These are phyloP conservation scores for Cecropterus lyciades DNA, from an alignment of 1,140 invertebrate genomes.

Conservation along the genomic window DNA sequence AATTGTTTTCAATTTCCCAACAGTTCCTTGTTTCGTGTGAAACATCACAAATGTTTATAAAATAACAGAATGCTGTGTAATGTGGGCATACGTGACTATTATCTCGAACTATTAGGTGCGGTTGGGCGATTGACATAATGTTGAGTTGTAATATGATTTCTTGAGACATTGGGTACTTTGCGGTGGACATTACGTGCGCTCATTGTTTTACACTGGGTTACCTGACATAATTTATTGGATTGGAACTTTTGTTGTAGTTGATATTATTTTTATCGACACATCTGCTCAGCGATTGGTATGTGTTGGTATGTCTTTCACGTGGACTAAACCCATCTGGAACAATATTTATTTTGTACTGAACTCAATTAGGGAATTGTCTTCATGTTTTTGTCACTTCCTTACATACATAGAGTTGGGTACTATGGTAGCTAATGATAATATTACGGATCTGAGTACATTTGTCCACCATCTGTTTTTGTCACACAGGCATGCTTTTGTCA, in stretches of 20 bases:
- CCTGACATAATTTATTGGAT: conserved; percentile 34
- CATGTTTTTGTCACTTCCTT: no score
- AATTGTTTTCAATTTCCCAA: conserved; percentile 10
- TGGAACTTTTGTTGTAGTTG: neutral
- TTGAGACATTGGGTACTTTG: conserved; percentile 37
- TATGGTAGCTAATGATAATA: no score
- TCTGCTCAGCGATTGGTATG: neutral
- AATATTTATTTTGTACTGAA: no score
- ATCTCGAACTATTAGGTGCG: conserved; percentile 53
- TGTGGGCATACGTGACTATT: conserved; percentile 28
- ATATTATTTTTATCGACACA: neutral
- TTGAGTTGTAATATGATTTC: conserved; percentile 38
- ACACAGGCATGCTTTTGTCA: no score
- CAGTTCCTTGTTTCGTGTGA: conserved; percentile 1
- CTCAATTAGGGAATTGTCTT: no score
- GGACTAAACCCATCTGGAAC: no score
- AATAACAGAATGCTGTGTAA: conserved; percentile 21
- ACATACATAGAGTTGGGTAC: no score
- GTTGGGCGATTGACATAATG: conserved; percentile 61
- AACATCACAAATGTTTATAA: conserved; percentile 22
- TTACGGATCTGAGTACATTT: no score
- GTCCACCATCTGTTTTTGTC: no score
- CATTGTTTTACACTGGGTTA: conserved; percentile 31
- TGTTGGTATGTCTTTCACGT: neutral
- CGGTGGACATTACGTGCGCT: conserved; percentile 37